Percentiles rank a stretch among this genome's conserved stretches.
phyloP scores from a whole-genome alignment of 2,888 invertebrate genomes.

The Schizaphis graminum region DNA sequence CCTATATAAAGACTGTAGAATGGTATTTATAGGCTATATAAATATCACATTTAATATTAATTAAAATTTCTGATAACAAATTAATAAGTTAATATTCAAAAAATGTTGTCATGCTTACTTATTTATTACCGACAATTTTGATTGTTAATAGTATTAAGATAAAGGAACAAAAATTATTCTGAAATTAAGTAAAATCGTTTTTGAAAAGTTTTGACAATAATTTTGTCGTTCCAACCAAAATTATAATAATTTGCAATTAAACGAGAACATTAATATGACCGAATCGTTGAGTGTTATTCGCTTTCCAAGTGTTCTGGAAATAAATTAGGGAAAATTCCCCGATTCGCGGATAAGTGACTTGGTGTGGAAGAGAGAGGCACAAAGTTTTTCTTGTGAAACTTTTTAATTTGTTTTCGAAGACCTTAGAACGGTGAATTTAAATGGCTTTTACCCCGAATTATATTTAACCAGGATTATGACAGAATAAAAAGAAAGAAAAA shows the following conservation, averaged over 20 bases:
- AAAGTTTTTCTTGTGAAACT: slow-evolving; percentile 57
- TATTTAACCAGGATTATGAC: slow-evolving; percentile 46
- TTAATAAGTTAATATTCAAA: not conserved
- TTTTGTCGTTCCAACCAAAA: slow-evolving; percentile 21
- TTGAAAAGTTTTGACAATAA: slow-evolving; percentile 21
- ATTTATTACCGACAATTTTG: not conserved
- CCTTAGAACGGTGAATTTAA: slow-evolving; percentile 39
- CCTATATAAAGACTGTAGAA: not conserved
- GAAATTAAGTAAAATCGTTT: slow-evolving; percentile 13
- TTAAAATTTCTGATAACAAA: not conserved
- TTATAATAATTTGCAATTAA: slow-evolving; percentile 61
- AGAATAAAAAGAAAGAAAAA: not conserved
- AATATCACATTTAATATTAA: not conserved
- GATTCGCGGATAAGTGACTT: slow-evolving; percentile 16
- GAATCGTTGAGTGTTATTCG: slow-evolving; percentile 46
- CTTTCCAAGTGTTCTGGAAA: slow-evolving; percentile 30
- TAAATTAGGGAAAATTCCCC: slow-evolving; percentile 42
- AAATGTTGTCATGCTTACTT: not conserved
- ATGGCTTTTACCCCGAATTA: slow-evolving; percentile 52
- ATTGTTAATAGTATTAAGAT: not conserved
- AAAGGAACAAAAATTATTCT: slow-evolving; percentile 4
- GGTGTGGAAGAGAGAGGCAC: not conserved
- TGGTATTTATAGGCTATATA: not conserved
- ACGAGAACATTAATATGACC: slow-evolving; percentile 52
- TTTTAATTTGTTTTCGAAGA: slow-evolving; percentile 65